phyloP scores from a whole-genome alignment of 2,113 vertebrate genomes.

The Psilopogon haemacephalus region DNA sequence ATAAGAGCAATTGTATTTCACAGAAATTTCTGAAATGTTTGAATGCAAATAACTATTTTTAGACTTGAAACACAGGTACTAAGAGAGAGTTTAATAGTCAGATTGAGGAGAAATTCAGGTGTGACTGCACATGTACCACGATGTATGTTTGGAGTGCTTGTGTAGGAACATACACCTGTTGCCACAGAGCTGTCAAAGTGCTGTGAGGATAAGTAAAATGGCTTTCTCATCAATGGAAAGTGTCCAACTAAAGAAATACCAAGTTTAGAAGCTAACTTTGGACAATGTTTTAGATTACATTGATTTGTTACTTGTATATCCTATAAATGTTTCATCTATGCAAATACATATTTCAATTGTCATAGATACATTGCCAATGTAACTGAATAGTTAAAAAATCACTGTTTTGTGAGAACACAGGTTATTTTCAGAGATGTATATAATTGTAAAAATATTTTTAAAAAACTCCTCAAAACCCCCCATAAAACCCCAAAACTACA shows the following conservation, averaged over 20 bases:
- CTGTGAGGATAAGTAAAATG: background rate
- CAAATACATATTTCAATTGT: background rate
- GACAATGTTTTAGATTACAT: background rate
- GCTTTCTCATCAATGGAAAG: background rate
- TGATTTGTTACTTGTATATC: background rate
- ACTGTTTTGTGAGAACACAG: background rate
- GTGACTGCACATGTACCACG: background rate
- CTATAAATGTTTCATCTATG: background rate
- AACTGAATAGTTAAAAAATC: background rate
- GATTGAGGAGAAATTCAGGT: background rate
- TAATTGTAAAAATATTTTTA: background rate
- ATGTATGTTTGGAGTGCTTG: accelerated
- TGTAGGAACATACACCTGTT: background rate
- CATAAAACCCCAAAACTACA: background rate
- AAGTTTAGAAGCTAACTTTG: background rate
- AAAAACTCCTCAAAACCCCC: no score
- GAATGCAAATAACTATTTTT: background rate
- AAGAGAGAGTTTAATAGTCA: background rate
- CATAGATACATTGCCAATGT: background rate
- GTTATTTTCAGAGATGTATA: background rate
- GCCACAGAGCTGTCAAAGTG: background rate
- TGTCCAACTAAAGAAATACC: background rate
- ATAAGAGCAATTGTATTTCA: background rate
- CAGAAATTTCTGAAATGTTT: background rate
- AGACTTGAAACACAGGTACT: background rate